phyloP scores from a whole-genome alignment of 2,113 vertebrate genomes.

The Dicaeum eximium region DNA sequence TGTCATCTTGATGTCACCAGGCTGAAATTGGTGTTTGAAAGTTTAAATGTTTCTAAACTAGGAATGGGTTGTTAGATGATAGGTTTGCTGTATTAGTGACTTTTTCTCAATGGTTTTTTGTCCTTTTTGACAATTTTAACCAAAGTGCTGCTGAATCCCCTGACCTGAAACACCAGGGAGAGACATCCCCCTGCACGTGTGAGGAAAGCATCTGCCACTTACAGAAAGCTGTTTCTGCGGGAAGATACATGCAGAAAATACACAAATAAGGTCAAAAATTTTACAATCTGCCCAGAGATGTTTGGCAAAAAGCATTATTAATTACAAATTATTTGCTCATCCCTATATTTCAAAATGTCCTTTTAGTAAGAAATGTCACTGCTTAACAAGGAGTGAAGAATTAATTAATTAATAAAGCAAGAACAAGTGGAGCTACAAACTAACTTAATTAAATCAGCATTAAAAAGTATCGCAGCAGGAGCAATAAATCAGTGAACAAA shows the following conservation, averaged over 20 bases:
- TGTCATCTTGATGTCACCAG: neutral
- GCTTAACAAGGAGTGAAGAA: neutral
- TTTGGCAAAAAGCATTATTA: neutral
- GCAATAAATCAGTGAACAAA: neutral
- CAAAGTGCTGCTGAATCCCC: neutral
- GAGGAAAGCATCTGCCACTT: neutral
- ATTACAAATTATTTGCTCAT: neutral
- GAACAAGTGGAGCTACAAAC: neutral
- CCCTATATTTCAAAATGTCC: neutral
- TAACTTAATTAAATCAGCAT: neutral
- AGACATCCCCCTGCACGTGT: fast-evolving
- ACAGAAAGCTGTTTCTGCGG: neutral
- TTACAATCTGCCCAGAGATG: neutral
- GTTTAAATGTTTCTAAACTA: neutral
- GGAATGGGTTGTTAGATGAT: neutral
- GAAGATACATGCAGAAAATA: neutral
- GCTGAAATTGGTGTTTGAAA: neutral
- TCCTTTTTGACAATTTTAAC: neutral
- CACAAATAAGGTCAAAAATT: neutral
- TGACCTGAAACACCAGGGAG: neutral
- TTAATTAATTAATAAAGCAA: neutral
- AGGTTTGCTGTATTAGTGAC: neutral
- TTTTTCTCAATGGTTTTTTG: neutral
- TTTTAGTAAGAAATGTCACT: neutral
- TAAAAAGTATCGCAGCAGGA: neutral